phyloP scores from a whole-genome alignment of 2,888 invertebrate genomes.

The Pterostichus niger region DNA sequence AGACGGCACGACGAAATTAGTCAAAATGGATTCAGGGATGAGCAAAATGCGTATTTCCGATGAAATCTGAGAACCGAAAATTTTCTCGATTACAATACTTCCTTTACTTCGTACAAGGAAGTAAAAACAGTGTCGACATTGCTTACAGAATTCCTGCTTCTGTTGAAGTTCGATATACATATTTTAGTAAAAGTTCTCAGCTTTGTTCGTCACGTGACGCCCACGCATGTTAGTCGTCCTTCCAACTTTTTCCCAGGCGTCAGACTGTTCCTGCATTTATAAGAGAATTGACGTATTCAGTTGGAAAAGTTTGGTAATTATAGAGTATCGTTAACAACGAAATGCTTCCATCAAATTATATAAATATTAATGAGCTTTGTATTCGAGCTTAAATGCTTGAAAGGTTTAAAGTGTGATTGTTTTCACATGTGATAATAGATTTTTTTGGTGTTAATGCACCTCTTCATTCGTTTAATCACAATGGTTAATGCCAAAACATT shows the following conservation, averaged over 20 bases:
- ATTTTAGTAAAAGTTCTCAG: slow-evolving; percentile 29
- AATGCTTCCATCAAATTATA: slow-evolving; percentile 8
- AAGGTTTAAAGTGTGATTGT: no score
- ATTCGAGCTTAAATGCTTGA: no score
- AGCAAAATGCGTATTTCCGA: no score
- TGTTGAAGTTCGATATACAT: slow-evolving; percentile 16
- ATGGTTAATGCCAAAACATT: no score
- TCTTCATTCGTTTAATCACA: no score
- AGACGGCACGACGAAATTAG: no score
- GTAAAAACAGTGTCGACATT: slow-evolving; percentile 34
- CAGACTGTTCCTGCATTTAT: slow-evolving; percentile 28
- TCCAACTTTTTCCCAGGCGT: slow-evolving; percentile 30
- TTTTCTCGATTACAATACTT: no score
- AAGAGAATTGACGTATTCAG: slow-evolving; percentile 11
- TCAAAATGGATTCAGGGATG: no score
- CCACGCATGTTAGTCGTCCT: background rate
- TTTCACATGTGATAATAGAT: no score
- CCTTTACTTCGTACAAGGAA: no score
- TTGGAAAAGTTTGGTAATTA: slow-evolving; percentile 25
- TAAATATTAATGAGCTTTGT: slow-evolving; percentile 5
- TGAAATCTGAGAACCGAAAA: no score
- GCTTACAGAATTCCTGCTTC: slow-evolving; percentile 15
- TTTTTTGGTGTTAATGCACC: no score
- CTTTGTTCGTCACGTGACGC: slow-evolving; percentile 17
- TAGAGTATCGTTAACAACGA: slow-evolving; percentile 3